Evolutionary conservation across 2,888 invertebrate species (phyloP), one percentile per base, ranked within the genome.

Genomic region (Amphipyra berbera): DNA sequence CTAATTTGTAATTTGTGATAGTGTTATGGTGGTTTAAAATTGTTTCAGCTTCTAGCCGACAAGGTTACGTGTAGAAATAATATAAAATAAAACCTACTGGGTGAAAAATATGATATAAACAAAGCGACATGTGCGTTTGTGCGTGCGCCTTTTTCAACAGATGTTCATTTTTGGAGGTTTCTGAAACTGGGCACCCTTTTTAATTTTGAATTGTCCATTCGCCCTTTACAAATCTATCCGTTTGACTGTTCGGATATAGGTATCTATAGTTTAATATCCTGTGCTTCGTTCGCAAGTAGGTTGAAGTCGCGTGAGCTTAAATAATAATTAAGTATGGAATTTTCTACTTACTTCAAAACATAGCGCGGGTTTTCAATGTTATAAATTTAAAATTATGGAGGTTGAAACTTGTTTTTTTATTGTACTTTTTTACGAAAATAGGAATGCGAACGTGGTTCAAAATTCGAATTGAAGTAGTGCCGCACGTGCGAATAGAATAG

Each of bases 101-200:
- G 84, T 86, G 83, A 82, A 88, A 90, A 91, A 91, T 91, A 88
- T 90, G 88, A 88, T 86, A 88, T 78, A 88, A 90, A 90, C 85
- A 91, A 82, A 76, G 65, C 62, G 79, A 76, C 79, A 80, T 78
- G 81, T 81, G 53, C 47, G 41, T 12, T 80, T 78, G 81, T 81
- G 53, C 47, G 41, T 12, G 6, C 10, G 15, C 13, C 10, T 38
- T 42, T 42, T 67, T 56, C 12, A 46, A 44, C 35, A 55, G 37
- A 55, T 56, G 41, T 47, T 55, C 21, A 40, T 12, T 58, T 54
- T 49, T 40, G 33, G 30, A 41, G 37, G 3, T 40, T 41, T 38
- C 3, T 7, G 13, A 46, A 13, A 45, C 13, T 35, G 5, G 8
- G 41, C n/a, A n/a, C 30, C 15, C 1, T 35, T 44, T 35, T 45